A percentile compares a stretch with the other conserved stretches of the same genome.
phyloP scores from a whole-genome alignment of 1,140 invertebrate species.

The Panulirus ornatus region DNA sequence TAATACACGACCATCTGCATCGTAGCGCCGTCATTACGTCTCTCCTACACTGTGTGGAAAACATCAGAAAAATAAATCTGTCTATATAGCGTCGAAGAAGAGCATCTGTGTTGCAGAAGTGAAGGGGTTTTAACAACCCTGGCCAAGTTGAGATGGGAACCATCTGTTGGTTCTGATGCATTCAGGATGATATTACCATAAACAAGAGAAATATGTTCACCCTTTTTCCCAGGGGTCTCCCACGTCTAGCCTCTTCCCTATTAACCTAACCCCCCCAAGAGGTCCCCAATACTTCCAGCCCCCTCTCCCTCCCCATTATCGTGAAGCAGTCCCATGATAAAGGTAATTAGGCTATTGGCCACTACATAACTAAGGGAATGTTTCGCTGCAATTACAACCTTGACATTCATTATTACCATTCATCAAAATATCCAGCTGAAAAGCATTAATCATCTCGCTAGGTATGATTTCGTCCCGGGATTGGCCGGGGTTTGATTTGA shows the following conservation, averaged over 20 bases:
- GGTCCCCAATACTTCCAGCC: background rate
- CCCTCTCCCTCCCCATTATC: background rate
- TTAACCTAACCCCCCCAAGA: background rate
- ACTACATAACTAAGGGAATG: constrained; percentile 61
- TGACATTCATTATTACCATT: constrained; percentile 66
- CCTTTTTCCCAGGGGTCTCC: background rate
- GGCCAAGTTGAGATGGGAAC: no score
- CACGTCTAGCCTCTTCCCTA: background rate
- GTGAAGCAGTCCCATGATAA: constrained; percentile 46
- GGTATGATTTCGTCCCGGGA: constrained; percentile 59
- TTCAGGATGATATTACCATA: no score
- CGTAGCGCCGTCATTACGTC: no score
- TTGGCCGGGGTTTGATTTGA: constrained; percentile 61
- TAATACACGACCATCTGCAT: no score
- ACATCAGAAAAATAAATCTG: no score
- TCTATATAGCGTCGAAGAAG: no score
- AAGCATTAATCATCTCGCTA: constrained; percentile 61
- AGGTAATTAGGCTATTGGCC: constrained; percentile 55
- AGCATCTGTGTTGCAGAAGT: no score
- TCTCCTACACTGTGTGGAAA: no score
- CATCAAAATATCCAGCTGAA: constrained; percentile 66
- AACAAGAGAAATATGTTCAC: no score
- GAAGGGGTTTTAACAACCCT: no score
- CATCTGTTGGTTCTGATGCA: no score
- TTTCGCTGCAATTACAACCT: constrained; percentile 63